Percentiles rank a stretch among this genome's conserved stretches.
Evolutionary conservation across 2,113 vertebrate species (phyloP).

Genomic region (Himantopus leucocephalus): DNA sequence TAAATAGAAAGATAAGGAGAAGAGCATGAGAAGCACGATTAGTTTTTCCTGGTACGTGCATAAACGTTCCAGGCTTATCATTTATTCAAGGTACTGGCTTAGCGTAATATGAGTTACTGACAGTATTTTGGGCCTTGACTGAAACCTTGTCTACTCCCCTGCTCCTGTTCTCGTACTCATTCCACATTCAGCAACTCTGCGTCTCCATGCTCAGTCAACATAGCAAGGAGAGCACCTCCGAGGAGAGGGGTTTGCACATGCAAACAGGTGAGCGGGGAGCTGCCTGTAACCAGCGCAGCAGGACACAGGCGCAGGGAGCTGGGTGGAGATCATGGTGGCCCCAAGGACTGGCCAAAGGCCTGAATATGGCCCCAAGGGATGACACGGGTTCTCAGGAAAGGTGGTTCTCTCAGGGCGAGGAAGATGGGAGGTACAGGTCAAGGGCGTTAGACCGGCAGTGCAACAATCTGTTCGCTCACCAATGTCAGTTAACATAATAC

Average conservation of each 20-base stretch:
- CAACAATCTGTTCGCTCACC: not conserved
- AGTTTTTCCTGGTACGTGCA: not conserved
- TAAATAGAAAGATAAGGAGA: constrained; percentile 30
- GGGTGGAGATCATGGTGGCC: not conserved
- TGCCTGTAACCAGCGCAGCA: not conserved
- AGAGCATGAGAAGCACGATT: not conserved
- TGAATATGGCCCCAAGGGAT: too few relatives aligned
- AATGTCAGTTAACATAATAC: not conserved
- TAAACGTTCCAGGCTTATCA: not conserved
- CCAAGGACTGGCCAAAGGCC: not conserved
- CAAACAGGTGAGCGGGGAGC: not conserved
- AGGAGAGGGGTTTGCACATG: not conserved
- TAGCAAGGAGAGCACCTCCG: not conserved
- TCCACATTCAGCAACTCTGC: not conserved
- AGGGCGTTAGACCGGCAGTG: not conserved
- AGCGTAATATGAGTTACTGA: not conserved
- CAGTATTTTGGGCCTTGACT: not conserved
- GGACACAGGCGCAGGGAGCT: not conserved
- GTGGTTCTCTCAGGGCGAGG: not conserved
- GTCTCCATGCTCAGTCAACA: not conserved
- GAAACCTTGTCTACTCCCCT: not conserved
- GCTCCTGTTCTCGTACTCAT: not conserved
- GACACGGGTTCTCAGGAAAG: not conserved
- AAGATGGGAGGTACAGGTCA: not conserved
- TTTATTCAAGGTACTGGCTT: not conserved